Evolutionary conservation across 2,888 invertebrate genomes (phyloP), one percentile per base, ranked within the genome.

Genomic region (Theodoxus fluviatilis): DNA sequence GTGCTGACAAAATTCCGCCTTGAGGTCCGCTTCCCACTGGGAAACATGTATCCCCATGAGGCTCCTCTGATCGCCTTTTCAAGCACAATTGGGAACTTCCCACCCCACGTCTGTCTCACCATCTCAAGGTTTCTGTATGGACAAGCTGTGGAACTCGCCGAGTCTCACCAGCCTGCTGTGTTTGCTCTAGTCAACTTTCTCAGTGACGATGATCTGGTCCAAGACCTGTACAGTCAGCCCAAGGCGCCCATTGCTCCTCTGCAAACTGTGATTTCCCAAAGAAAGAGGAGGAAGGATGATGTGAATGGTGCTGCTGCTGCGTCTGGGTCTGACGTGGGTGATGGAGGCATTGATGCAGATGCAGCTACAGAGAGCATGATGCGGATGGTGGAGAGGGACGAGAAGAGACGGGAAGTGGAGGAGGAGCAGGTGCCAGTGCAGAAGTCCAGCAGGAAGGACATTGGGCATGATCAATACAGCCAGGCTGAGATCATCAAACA

Each of bases 151-250:
- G 73, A 73, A 40, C 68, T 76, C 38, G 77, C 80, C 9, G 77
- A 77, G 15, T 67, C 71, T 63, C 69, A 77, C 25, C 73, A 76
- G 25, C 83, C 84, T n/a, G 79, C 78, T 64, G 75, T 84, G 7
- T 85, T 83, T 74, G 77, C 82, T 31, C 73, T 84, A n/a, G 78
- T 83, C 33, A 80, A 78, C 75, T 65, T 81, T 28, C 73, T 85
- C 35, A 83, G 84, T 43, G 77, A 83, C 72, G 79, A 78, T 52
- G 75, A 71, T 7, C 77, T 80, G 68, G 63, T 84, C 25, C 71
- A 73, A 35, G 71, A 72, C 18, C 69, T 81, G 6, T 69, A 81
- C 7, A 71, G 74, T 37, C 72, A 75, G 68, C 77, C 81, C 22
- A 78, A 79, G 0, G 74, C 77, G 47, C 74, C 76, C 43, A 79